Evolutionary conservation across 2,113 vertebrate species (phyloP), one percentile per base, ranked within the genome.

Genomic region (Microcebus murinus): DNA sequence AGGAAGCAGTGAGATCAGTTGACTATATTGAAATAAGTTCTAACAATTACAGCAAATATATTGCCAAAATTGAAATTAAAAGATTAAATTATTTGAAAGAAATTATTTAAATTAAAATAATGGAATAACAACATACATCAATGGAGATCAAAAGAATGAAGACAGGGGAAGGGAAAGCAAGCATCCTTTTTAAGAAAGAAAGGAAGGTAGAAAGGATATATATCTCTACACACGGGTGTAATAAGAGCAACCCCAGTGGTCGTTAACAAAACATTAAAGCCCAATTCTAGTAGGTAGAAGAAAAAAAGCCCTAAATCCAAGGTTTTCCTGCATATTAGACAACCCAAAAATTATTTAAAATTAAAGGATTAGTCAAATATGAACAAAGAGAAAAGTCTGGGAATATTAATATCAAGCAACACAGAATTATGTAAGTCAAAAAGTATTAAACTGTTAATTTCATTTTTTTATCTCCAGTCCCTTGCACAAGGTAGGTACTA

Each of bases 61-160:
- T 61, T 73, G 55, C 55, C 76, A 77, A 86, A 79, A 42, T 17
- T 18, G n/a, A 71, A 36, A 73, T 39, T 12, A 84, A 87, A 84
- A 42, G 23, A 67, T 52, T 63, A n/a, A 79, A 85, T 48, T 71
- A 79, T 39, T 90, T 90, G 34, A 89, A 87, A 68, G 20, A 31
- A 88, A 87, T 68, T 73, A 86, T 68, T 91, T 90, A 55, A 25
- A 76, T 42, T 76, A 23, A 91, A 93, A 88, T 68, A 77, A 89
- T 63, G 29, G 27, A 31, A 52, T 55, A 61, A 77, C 3, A 13
- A 4, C 55, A 84, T 65, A 70, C 18, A 95, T 87, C 63, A 96
- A 17, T 42, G 10, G 27, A 83, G 63, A 96, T 15, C 42, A 67
- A 90, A 93, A 79, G 29, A 87, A 57, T 52, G n/a, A 90, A 50